Conservation (phyloP, 2,113 vertebrate species). For the Meleagris gallopavo region DNA sequence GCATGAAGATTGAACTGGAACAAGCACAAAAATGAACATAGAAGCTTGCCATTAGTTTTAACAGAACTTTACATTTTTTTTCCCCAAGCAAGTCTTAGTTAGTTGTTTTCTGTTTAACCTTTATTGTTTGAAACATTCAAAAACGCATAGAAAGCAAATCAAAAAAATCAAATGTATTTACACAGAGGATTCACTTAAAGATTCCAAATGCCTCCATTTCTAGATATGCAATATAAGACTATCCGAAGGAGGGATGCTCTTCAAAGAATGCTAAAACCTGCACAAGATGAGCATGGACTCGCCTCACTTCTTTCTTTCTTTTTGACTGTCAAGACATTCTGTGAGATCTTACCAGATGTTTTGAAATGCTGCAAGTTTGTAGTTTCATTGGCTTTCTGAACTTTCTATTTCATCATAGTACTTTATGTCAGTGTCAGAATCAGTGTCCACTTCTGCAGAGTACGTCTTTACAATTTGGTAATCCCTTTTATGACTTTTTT, state of each 20-base stretch:
- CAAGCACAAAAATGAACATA: conserved; percentile 11
- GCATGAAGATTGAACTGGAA: neutral
- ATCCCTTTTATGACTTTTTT: neutral
- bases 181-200: neutral
- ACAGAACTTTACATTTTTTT: neutral
- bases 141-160: neutral
- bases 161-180: neutral
- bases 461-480: neutral
- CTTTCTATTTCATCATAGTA: neutral
- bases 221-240: neutral
- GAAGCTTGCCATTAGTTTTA: neutral
- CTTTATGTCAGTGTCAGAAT: neutral
- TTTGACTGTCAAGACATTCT: neutral
- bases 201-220: neutral
- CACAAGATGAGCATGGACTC: neutral
- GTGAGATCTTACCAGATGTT: neutral
- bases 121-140: neutral
- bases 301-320: neutral
- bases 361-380: conserved; percentile 33
- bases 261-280: neutral
- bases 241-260: neutral
- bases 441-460: conserved; percentile 7
- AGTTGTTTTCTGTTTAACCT: neutral
- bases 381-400: conserved; percentile 33
- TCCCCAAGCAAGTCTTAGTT: neutral